Evolutionary conservation across 2,797 vertebrate genomes (phyloP).

Genomic region (Pitangus sulphuratus): DNA sequence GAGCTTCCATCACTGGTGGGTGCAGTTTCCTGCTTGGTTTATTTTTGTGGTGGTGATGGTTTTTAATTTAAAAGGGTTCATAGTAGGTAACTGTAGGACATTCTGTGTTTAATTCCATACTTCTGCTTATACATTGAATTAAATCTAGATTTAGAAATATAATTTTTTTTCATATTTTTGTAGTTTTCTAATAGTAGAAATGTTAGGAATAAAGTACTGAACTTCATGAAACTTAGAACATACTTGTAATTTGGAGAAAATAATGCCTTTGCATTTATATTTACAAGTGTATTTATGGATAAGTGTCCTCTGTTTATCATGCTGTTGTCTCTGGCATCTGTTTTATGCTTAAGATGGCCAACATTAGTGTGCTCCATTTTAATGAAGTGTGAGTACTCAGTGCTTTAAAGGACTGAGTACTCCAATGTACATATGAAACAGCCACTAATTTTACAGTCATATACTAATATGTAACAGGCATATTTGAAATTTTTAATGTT

Average conservation of each 20-base stretch:
- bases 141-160: neutral
- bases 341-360: neutral
- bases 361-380: neutral
- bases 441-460: neutral
- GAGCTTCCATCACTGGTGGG: neutral
- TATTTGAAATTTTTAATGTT: neutral
- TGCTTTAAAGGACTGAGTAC: neutral
- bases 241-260: neutral
- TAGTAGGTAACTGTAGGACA: neutral
- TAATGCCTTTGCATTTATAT: neutral
- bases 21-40: neutral
- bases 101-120: neutral
- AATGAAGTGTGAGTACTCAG: neutral
- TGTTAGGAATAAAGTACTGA: neutral
- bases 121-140: neutral
- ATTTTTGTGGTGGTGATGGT: neutral
- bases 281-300: neutral
- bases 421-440: neutral
- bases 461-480: neutral
- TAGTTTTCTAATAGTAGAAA: neutral
- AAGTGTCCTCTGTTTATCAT: neutral
- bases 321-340: neutral
- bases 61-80: neutral
- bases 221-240: neutral
- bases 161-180: neutral